A percentile compares a stretch with the other conserved stretches of the same genome.
phyloP scores from a whole-genome alignment of 2,888 invertebrate genomes.

The Orchestes rusci region DNA sequence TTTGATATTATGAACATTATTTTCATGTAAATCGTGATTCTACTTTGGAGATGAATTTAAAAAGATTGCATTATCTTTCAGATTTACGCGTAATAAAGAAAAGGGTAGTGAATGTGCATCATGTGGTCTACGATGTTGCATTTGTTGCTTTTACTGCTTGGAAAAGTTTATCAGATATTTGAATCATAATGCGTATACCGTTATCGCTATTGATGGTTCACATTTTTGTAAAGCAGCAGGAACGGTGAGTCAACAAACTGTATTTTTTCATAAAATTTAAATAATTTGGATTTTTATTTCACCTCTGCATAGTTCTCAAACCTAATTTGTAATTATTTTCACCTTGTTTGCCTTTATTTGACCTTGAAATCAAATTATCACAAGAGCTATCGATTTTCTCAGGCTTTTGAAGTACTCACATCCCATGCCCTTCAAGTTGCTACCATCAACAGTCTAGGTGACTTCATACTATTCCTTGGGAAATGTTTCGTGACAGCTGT shows the following conservation, averaged over 20 bases:
- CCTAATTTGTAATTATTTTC: background rate
- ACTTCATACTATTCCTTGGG: slow-evolving; percentile 61
- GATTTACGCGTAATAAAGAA: slow-evolving; percentile 36
- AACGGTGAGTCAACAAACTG: slow-evolving; percentile 27
- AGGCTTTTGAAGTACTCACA: slow-evolving; percentile 55
- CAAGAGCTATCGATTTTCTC: background rate
- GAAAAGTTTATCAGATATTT: slow-evolving; percentile 60
- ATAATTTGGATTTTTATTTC: background rate
- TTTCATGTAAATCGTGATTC: too few relatives aligned
- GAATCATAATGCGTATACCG: slow-evolving; percentile 61
- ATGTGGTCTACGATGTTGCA: slow-evolving; percentile 50
- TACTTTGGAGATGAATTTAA: slow-evolving; percentile 1
- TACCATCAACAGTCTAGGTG: slow-evolving; percentile 68
- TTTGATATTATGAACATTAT: too few relatives aligned
- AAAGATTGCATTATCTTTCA: slow-evolving; percentile 5
- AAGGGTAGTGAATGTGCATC: slow-evolving; percentile 47
- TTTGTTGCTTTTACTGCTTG: slow-evolving; percentile 60
- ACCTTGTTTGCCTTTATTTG: too few relatives aligned
- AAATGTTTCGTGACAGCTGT: slow-evolving; percentile 75
- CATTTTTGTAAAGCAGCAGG: slow-evolving; percentile 57
- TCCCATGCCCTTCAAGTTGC: slow-evolving; percentile 59
- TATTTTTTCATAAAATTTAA: background rate
- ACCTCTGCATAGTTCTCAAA: too few relatives aligned
- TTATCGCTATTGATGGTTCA: slow-evolving; percentile 59
- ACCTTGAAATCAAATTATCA: too few relatives aligned